These are phyloP conservation scores for Pseudochirops cupreus DNA, from an alignment of 2,797 vertebrate species.

Conservation along the genomic window DNA sequence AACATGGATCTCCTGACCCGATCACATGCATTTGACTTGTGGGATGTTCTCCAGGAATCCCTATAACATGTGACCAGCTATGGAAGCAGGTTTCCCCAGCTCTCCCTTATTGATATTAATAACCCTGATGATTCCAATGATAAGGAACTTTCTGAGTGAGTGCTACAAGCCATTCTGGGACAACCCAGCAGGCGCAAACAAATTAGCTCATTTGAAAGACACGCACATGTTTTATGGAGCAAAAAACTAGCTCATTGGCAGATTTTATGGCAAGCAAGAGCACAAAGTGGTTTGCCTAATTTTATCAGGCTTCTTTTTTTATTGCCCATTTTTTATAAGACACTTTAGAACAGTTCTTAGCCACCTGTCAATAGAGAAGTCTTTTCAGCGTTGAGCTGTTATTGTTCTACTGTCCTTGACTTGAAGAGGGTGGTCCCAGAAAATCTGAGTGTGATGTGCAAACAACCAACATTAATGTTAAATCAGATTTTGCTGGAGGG, in stretches of 20 bases:
- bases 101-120: background rate
- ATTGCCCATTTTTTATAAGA: conserved; percentile 71
- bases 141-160: conserved; percentile 29
- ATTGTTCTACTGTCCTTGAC: conserved; percentile 70
- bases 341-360: conserved; percentile 62
- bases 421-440: conserved; percentile 51
- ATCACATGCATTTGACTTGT: background rate
- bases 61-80: background rate
- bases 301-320: conserved; percentile 72
- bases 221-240: conserved; percentile 62
- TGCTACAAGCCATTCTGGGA: background rate
- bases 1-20: background rate
- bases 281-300: conserved; percentile 74
- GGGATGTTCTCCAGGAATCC: background rate
- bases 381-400: conserved; percentile 60
- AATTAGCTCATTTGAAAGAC: conserved; percentile 51
- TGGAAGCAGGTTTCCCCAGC: background rate
- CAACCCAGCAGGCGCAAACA: conserved; percentile 42
- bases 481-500: conserved; percentile 45
- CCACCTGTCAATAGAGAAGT: conserved; percentile 76
- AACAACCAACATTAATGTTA: conserved; percentile 58
- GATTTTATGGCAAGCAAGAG: conserved; percentile 69
- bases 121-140: background rate
- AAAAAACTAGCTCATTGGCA: conserved; percentile 63
- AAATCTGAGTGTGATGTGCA: conserved; percentile 29